phyloP scores from a whole-genome alignment of 2,797 vertebrate genomes.

The Coluber constrictor region DNA sequence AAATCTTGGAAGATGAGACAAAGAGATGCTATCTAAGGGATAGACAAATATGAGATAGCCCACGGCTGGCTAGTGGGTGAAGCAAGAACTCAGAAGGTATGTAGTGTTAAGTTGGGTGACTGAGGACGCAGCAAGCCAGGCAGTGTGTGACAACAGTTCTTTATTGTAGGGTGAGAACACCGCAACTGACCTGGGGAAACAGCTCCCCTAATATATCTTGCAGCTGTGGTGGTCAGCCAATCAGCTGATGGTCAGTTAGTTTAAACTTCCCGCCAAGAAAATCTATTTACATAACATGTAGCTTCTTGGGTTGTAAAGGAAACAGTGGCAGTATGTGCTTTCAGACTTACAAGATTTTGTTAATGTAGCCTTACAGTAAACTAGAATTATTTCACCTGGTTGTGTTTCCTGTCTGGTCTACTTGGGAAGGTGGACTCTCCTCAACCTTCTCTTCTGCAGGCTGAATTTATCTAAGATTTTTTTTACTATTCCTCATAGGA shows the following conservation, averaged over 20 bases:
- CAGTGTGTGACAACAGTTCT: no score
- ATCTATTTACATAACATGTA: background rate
- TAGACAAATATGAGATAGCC: background rate
- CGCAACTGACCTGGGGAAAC: no score
- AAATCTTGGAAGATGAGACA: background rate
- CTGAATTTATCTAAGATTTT: background rate
- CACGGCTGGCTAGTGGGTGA: background rate
- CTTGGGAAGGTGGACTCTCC: background rate
- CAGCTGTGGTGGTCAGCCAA: no score
- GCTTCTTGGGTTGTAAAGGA: background rate
- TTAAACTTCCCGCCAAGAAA: no score
- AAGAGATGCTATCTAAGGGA: background rate
- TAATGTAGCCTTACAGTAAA: background rate
- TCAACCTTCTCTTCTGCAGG: background rate
- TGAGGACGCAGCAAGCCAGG: no score
- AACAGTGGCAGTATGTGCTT: background rate
- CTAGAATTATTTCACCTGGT: background rate
- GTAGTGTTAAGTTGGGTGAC: no score
- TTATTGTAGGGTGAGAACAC: no score
- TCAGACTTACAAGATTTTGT: background rate
- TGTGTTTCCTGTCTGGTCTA: background rate
- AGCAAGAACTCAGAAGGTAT: background rate
- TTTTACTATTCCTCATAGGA: background rate
- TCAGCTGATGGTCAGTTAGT: no score
- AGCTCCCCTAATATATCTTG: no score